Evolutionary conservation across 2,113 vertebrate genomes (phyloP).

Genomic region (Calyptomena viridis): DNA sequence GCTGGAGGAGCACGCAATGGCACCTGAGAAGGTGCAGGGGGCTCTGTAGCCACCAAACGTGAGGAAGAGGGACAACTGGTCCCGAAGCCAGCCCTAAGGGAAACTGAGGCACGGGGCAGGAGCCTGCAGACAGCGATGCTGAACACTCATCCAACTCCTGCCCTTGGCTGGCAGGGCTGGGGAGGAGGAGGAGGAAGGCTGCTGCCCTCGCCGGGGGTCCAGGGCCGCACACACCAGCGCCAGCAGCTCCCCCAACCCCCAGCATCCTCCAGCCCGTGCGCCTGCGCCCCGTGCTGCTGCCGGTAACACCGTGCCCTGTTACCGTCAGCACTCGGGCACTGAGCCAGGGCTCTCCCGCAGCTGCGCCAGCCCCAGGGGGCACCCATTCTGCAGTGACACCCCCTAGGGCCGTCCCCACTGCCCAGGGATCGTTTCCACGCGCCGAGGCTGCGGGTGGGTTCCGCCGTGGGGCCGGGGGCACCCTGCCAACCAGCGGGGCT

Average conservation of each 20-base stretch:
- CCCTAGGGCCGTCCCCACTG: neutral
- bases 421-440: neutral
- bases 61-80: neutral
- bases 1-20: neutral
- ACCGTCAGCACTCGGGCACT: slow-evolving; percentile 1
- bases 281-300: neutral
- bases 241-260: neutral
- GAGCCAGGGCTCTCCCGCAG: slow-evolving; percentile 11
- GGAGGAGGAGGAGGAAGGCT: neutral
- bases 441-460: neutral
- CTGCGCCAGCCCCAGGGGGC: neutral
- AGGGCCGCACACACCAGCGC: neutral
- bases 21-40: neutral
- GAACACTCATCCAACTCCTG: neutral
- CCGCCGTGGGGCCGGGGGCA: neutral
- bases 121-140: neutral
- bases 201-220: neutral
- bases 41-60: fast-evolving
- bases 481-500: neutral
- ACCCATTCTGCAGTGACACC: neutral
- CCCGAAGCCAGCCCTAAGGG: fast-evolving
- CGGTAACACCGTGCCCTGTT: slow-evolving; percentile 20
- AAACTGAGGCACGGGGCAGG: neutral
- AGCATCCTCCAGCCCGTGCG: neutral
- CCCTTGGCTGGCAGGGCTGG: neutral